A percentile compares a stretch with the other conserved stretches of the same genome.
Conservation (phyloP, 2,797 vertebrate genomes). For the Rhabdomys pumilio region DNA sequence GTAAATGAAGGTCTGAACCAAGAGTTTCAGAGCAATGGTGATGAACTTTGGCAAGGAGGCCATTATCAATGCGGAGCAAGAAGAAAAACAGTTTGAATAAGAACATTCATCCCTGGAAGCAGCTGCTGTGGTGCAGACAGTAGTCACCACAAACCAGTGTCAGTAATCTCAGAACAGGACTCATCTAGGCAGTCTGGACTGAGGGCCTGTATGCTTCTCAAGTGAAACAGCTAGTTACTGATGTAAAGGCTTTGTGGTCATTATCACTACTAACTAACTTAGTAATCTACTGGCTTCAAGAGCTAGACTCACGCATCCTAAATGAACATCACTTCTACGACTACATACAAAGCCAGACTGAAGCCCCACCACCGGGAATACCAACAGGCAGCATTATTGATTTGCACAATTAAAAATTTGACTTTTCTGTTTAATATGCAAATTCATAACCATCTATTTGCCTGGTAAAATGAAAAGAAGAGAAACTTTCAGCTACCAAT, state of each 20-base stretch:
- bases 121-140: background rate
- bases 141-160: background rate
- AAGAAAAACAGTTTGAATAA: background rate
- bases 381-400: background rate
- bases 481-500: background rate
- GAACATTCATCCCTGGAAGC: background rate
- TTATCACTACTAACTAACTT: background rate
- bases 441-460: background rate
- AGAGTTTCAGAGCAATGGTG: background rate
- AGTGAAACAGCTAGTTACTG: background rate
- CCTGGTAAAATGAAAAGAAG: background rate
- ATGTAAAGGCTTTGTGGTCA: background rate
- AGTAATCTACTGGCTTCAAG: background rate
- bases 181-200: background rate
- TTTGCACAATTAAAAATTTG: background rate
- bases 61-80: background rate
- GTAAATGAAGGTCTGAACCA: no score
- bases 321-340: rapidly evolving
- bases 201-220: rapidly evolving
- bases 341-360: background rate
- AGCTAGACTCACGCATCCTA: background rate
- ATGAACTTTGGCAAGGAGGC: background rate
- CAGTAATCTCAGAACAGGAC: background rate
- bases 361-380: background rate
- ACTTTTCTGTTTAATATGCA: background rate